phyloP scores from a whole-genome alignment of 2,888 invertebrate species.

The Barypeithes pellucidus region DNA sequence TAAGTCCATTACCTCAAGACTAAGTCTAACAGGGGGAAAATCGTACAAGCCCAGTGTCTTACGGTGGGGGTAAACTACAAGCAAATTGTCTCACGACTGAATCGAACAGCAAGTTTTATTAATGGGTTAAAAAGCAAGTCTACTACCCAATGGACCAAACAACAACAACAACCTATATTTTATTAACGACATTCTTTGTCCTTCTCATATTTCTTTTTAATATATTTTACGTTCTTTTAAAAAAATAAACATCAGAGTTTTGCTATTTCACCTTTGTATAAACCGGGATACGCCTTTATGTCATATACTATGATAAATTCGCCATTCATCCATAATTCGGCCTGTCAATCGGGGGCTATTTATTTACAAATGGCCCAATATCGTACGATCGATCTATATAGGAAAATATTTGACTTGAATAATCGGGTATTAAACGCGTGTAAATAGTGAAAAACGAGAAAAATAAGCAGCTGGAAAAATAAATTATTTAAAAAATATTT shows the following conservation, averaged over 20 bases:
- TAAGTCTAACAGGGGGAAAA: too few relatives aligned
- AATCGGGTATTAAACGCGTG: slow-evolving; percentile 19
- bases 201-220: not conserved
- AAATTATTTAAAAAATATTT: too few relatives aligned
- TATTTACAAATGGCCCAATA: slow-evolving; percentile 28
- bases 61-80: too few relatives aligned
- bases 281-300: slow-evolving; percentile 1
- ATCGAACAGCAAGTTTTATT: too few relatives aligned
- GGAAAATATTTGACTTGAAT: slow-evolving; percentile 28
- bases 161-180: too few relatives aligned
- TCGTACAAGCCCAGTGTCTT: too few relatives aligned
- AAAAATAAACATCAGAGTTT: not conserved
- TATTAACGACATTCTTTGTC: too few relatives aligned
- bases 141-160: too few relatives aligned
- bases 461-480: not conserved
- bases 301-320: slow-evolving; percentile 27
- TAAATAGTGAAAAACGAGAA: slow-evolving; percentile 18
- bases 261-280: slow-evolving; percentile 10
- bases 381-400: slow-evolving; percentile 4
- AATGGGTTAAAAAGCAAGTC: too few relatives aligned
- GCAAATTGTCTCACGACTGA: too few relatives aligned
- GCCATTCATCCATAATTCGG: slow-evolving; percentile 24
- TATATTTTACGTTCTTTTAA: not conserved
- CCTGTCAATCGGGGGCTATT: slow-evolving; percentile 26
- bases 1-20: too few relatives aligned